phyloP scores from a whole-genome alignment of 2,797 vertebrate species.

The Pseudocheirus occidentalis region DNA sequence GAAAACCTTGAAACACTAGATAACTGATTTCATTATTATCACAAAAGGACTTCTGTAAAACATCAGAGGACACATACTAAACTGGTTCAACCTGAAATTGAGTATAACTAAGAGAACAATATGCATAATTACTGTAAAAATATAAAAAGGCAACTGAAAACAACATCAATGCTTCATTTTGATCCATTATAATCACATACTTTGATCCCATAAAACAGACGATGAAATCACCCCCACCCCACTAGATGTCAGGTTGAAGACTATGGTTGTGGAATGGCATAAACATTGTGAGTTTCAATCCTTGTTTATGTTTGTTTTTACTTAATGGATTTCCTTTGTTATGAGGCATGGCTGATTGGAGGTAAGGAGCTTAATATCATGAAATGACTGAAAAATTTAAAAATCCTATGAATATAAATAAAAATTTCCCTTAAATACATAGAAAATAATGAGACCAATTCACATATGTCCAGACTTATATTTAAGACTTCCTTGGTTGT shows the following conservation, averaged over 20 bases:
- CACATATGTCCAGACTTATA: neutral
- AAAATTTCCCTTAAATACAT: no score
- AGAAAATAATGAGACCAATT: neutral
- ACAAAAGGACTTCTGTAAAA: neutral
- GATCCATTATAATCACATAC: neutral
- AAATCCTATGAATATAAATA: no score
- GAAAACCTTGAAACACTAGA: neutral
- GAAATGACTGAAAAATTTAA: neutral
- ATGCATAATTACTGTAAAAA: neutral
- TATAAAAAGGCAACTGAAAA: neutral
- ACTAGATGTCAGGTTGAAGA: neutral
- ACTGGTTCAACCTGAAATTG: neutral
- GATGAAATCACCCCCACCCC: no score
- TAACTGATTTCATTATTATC: neutral
- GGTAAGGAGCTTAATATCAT: neutral
- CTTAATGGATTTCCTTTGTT: neutral
- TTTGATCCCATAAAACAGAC: neutral
- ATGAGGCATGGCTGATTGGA: neutral
- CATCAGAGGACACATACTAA: neutral
- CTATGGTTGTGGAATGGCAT: neutral
- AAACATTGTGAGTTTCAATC: neutral
- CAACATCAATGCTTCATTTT: neutral
- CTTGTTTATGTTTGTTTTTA: neutral
- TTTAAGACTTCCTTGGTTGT: slow-evolving; percentile 5
- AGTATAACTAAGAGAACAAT: neutral